These are phyloP conservation scores for Acrossocheilus wenchowensis DNA, from an alignment of 2,797 vertebrate genomes.

Conservation along the genomic window DNA sequence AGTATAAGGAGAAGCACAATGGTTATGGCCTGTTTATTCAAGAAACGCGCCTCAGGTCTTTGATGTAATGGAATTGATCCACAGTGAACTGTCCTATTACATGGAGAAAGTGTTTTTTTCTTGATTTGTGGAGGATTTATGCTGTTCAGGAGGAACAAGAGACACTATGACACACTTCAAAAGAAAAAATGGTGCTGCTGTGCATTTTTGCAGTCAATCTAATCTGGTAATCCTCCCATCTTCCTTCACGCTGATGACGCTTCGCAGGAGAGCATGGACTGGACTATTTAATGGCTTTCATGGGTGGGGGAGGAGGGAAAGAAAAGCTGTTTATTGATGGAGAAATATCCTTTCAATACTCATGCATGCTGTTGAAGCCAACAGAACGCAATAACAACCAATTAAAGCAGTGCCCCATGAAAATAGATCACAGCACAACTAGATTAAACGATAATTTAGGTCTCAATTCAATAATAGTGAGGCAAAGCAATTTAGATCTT, in stretches of 20 bases:
- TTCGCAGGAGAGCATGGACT: conserved; percentile 41
- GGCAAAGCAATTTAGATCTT: conserved; percentile 70
- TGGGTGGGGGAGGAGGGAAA: conserved; percentile 38
- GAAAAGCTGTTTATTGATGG: conserved; percentile 64
- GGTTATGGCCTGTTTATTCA: conserved; percentile 37
- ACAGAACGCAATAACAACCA: conserved; percentile 61
- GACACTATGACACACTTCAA: conserved; percentile 20
- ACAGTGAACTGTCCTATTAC: conserved; percentile 27
- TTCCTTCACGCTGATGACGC: conserved; percentile 32
- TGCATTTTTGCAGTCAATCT: conserved; percentile 26
- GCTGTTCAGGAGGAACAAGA: conserved; percentile 10
- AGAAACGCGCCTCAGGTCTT: conserved; percentile 31
- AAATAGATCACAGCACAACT: conserved; percentile 75
- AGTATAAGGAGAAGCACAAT: conserved; percentile 12
- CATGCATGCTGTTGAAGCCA: conserved; percentile 51
- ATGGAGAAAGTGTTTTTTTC: conserved; percentile 31
- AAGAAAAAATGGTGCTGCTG: background rate
- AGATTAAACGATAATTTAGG: conserved; percentile 80
- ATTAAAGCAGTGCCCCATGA: conserved; percentile 63
- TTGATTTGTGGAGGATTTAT: conserved; percentile 42
- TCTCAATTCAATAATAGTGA: conserved; percentile 73
- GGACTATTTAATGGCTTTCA: conserved; percentile 52
- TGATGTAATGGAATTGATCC: conserved; percentile 34
- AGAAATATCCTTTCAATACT: conserved; percentile 66
- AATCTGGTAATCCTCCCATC: conserved; percentile 36